phyloP scores from a whole-genome alignment of 2,797 vertebrate genomes.

The Myoxocephalus aenaeus region DNA sequence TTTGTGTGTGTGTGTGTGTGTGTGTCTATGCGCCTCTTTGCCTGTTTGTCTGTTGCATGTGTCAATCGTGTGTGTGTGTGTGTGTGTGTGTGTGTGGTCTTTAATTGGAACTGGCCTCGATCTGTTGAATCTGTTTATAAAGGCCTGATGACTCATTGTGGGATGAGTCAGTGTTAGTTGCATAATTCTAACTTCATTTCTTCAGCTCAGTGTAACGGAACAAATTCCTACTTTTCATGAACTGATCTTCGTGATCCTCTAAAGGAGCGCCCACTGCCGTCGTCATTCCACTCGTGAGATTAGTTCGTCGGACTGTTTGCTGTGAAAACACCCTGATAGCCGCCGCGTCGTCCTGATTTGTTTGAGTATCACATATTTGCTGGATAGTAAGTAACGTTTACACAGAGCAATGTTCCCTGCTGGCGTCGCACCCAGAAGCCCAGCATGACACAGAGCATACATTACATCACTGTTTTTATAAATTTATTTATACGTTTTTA shows the following conservation, averaged over 20 bases:
- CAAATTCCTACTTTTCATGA: conserved; percentile 1
- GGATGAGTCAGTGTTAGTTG: conserved; percentile 58
- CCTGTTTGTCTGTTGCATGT: not conserved
- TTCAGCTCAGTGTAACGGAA: conserved; percentile 17
- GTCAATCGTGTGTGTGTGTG: conserved; percentile 9
- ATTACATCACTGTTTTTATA: not conserved
- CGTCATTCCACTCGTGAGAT: conserved; percentile 1
- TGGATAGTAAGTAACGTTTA: not conserved
- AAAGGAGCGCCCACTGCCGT: not conserved
- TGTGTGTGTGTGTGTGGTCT: conserved; percentile 22
- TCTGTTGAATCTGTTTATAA: conserved; percentile 40
- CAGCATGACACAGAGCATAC: not conserved
- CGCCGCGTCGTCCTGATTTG: not conserved
- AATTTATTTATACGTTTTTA: no score
- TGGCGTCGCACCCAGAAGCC: conserved; percentile 1
- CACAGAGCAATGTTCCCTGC: not conserved
- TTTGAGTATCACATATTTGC: conserved; percentile 26
- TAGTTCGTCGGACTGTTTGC: not conserved
- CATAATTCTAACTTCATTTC: conserved; percentile 35
- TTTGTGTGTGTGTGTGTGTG: not conserved
- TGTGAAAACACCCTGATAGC: conserved; percentile 2
- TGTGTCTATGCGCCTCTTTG: not conserved
- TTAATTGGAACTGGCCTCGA: conserved; percentile 32
- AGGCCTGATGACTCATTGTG: conserved; percentile 54
- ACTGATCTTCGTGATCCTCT: conserved; percentile 5